These are phyloP conservation scores for Dinomys branickii DNA, from an alignment of 2,113 vertebrate species.

Conservation along the genomic window DNA sequence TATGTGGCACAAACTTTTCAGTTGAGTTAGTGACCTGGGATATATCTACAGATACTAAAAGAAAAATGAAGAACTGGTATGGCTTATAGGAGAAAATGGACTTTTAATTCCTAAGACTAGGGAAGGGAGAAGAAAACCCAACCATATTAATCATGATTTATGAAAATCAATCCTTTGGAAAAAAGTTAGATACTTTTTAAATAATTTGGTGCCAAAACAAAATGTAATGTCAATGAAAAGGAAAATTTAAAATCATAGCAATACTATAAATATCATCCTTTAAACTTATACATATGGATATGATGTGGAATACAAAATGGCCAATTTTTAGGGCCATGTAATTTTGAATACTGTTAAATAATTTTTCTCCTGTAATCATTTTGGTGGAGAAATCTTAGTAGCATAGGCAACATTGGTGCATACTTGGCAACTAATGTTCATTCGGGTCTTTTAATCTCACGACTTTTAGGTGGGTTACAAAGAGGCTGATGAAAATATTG, in stretches of 20 bases:
- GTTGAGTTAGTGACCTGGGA: background rate
- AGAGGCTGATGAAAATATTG: slow-evolving; percentile 43
- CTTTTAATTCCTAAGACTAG: background rate
- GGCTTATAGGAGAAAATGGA: background rate
- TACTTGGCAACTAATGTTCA: background rate
- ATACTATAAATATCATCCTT: slow-evolving; percentile 2
- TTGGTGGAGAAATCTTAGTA: slow-evolving; percentile 6
- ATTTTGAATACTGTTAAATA: background rate
- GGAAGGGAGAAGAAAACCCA: background rate
- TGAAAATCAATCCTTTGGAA: background rate
- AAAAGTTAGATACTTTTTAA: background rate
- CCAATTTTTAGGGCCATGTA: background rate
- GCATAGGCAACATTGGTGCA: background rate
- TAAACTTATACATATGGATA: background rate
- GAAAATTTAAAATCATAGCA: background rate
- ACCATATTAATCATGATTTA: background rate
- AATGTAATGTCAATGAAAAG: background rate
- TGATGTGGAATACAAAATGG: background rate
- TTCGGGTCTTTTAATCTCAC: background rate
- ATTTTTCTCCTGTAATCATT: slow-evolving; percentile 24
- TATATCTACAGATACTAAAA: background rate
- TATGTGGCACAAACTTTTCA: background rate
- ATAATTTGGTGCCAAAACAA: background rate
- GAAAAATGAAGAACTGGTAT: slow-evolving; percentile 6
- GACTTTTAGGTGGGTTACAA: slow-evolving; percentile 18